A percentile compares a stretch with the other conserved stretches of the same genome.
Conservation (phyloP, 2,797 vertebrate genomes). For the Oreochromis mossambicus region DNA sequence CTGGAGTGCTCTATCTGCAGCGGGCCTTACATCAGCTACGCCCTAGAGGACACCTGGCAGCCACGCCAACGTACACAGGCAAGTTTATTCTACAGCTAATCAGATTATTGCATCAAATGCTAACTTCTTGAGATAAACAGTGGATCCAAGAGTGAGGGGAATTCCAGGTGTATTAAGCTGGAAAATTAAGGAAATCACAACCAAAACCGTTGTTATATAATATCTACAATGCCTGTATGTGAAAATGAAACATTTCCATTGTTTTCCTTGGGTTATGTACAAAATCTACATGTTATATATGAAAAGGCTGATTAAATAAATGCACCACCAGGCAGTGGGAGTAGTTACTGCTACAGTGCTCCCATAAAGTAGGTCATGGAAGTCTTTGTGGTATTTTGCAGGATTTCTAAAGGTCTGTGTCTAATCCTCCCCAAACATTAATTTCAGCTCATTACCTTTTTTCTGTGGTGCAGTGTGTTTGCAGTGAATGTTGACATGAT, state of each 20-base stretch:
- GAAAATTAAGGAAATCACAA: neutral
- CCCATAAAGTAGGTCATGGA: neutral
- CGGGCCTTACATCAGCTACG: conserved; percentile 76
- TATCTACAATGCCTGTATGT: neutral
- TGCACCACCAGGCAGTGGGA: neutral
- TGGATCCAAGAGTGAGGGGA: neutral
- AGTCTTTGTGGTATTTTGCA: neutral
- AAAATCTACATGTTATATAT: neutral
- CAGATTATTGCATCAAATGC: neutral
- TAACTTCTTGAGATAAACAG: neutral
- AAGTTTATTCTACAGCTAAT: neutral
- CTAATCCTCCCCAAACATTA: neutral
- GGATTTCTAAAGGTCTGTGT: neutral
- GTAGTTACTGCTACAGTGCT: neutral
- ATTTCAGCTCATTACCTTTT: neutral
- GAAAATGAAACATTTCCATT: neutral
- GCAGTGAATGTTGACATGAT: neutral
- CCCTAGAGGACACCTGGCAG: conserved; percentile 78
- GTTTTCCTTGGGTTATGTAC: neutral
- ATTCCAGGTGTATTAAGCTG: neutral
- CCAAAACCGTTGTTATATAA: neutral
- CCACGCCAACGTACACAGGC: conserved; percentile 80
- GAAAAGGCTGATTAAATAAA: neutral
- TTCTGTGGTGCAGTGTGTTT: rapidly evolving
- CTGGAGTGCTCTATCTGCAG: conserved; percentile 81